A percentile compares a stretch with the other conserved stretches of the same genome.
phyloP scores from a whole-genome alignment of 2,113 vertebrate genomes.

The Saccopteryx leptura region DNA sequence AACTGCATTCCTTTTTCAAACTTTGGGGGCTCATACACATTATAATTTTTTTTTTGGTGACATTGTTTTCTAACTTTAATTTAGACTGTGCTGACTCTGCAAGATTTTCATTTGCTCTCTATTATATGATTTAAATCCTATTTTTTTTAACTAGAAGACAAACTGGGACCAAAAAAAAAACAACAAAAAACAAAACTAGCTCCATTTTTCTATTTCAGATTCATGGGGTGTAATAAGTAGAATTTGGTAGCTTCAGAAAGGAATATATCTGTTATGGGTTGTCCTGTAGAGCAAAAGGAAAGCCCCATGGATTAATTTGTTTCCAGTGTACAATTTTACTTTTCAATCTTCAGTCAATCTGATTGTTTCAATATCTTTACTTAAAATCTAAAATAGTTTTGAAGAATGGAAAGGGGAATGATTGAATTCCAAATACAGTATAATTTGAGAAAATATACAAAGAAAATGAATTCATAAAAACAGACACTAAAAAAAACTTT shows the following conservation, averaged over 20 bases:
- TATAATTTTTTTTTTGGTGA: conserved; percentile 4
- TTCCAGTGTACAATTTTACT: background rate
- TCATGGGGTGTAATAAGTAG: background rate
- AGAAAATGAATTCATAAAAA: background rate
- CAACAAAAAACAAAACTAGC: background rate
- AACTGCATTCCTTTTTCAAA: background rate
- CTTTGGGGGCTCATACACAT: background rate
- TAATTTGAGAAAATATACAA: background rate
- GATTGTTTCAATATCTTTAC: background rate
- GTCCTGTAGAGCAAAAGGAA: background rate
- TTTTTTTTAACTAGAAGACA: conserved; percentile 57
- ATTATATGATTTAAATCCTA: conserved; percentile 23
- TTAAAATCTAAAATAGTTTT: conserved; percentile 26
- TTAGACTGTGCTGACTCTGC: background rate
- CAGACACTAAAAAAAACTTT: background rate
- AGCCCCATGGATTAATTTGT: background rate
- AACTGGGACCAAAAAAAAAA: conserved; percentile 38
- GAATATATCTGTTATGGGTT: conserved; percentile 23
- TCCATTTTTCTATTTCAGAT: background rate
- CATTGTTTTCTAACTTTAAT: background rate
- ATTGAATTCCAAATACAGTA: background rate
- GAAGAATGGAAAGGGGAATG: background rate
- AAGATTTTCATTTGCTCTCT: conserved; percentile 46
- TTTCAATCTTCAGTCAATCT: conserved; percentile 25
- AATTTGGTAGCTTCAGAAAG: background rate